Evolutionary conservation across 2,797 vertebrate species (phyloP).

Genomic region (Nannoperca obscura): DNA sequence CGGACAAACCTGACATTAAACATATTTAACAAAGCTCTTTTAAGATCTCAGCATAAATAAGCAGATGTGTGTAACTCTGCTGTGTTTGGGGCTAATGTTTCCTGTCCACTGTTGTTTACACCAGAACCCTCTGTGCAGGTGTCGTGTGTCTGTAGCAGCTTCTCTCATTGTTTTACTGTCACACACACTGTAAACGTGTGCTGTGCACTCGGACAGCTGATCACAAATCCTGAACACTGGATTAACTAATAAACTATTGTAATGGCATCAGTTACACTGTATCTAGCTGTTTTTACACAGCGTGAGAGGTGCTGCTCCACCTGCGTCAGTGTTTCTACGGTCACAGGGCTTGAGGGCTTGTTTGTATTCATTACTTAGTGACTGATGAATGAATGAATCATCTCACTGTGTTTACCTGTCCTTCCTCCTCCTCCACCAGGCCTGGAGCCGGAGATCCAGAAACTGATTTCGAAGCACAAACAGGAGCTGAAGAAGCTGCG

Average conservation of each 20-base stretch:
- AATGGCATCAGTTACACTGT: neutral
- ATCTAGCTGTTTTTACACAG: too few species aligned
- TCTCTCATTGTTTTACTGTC: too few species aligned
- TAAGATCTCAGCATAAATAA: neutral
- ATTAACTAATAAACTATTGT: neutral
- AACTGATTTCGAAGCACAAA: conserved; percentile 92
- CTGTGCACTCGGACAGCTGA: too few species aligned
- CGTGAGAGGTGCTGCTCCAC: too few species aligned
- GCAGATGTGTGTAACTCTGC: neutral
- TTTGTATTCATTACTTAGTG: neutral
- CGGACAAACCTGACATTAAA: neutral
- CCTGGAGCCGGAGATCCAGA: conserved; percentile 97
- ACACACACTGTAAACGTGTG: neutral
- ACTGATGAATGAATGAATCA: neutral
- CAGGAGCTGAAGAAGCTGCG: conserved; percentile 92
- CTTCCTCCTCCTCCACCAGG: conserved; percentile 76
- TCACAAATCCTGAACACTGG: too few species aligned
- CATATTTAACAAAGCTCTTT: neutral
- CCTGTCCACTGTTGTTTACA: neutral
- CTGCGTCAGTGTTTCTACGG: neutral
- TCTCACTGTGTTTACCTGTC: neutral
- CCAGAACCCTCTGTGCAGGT: neutral
- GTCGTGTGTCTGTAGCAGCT: too few species aligned
- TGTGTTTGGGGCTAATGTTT: neutral
- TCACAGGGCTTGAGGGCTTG: neutral